Base-by-base conservation (phyloP, 2,888 invertebrate species). In the Leucoptera coffeella region DNA sequence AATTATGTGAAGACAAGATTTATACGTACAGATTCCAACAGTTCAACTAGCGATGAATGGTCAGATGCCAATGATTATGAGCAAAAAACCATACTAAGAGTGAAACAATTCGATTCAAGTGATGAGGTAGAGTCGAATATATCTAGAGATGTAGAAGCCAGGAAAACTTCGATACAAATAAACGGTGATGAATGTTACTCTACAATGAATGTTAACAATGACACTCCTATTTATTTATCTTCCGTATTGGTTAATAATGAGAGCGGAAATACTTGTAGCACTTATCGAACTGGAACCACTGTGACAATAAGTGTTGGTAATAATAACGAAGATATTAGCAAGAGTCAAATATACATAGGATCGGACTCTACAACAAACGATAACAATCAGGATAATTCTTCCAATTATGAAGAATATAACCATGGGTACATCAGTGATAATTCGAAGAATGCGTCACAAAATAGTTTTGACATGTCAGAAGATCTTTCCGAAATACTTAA, bases 111-210 rank as follows among this genome's bases (percentile, higher is more conserved):
- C 37, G 69, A 69, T 40, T 59, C 75, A 32, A 76, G 77, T 43
- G 65, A 65, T 19, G 48, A 52, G 23, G 50, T 59, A 26, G 31
- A 39, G 14, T 32, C 42, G n/a, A 37, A 45, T 31, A 47, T 51
- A 28, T 42, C 45, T 21, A 37, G 41, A 12, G 61, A 61, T 43
- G 56, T 50, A 32, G 69, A 71, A 33, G 55, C 62, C 8, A 64
- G 74, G 39, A 75, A 76, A 60, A 81, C 84, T 11, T 84, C 84
- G 9, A 84, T 85, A 40, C 67, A 82, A 69, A 85, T 85, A 43
- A 83, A 69, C 46, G 82, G 77, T 27, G 81, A 77, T 47, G 83
- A 78, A 59, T 86, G 74, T 56, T 86, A 83, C 43, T 82, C 82
- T 24, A 83, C 83, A 11, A 80, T 82, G 54, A 83, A 83, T 47